These are phyloP conservation scores for Thomomys bottae DNA, from an alignment of 2,113 vertebrate species.

Conservation along the genomic window DNA sequence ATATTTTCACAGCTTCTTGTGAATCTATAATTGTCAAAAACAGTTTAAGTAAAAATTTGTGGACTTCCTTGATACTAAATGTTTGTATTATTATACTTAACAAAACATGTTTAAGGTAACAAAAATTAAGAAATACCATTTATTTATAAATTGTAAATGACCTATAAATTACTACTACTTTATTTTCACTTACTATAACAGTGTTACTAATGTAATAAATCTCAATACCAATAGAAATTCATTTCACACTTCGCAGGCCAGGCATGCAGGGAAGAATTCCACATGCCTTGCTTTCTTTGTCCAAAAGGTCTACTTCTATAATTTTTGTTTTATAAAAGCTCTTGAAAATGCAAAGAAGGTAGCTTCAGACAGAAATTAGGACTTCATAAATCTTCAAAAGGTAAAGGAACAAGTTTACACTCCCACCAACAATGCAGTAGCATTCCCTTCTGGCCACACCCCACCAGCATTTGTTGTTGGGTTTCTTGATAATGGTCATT, in stretches of 20 bases:
- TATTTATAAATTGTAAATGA: neutral
- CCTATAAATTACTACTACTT: neutral
- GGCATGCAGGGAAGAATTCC: neutral
- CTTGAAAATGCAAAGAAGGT: neutral
- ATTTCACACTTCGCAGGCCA: neutral
- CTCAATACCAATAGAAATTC: neutral
- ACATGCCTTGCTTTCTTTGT: neutral
- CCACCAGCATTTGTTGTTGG: too few species aligned
- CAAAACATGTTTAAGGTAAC: neutral
- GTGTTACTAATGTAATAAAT: neutral
- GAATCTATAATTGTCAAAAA: neutral
- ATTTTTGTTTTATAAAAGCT: neutral
- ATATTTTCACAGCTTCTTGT: neutral
- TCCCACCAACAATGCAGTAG: too few species aligned
- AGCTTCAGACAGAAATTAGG: neutral
- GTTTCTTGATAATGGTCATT: too few species aligned
- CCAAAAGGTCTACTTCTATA: neutral
- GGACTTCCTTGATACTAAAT: neutral
- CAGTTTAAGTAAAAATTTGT: constrained; percentile 27
- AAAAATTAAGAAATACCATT: neutral
- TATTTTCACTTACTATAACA: too few species aligned
- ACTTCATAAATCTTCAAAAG: neutral
- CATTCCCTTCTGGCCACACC: too few species aligned
- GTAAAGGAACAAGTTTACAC: too few species aligned
- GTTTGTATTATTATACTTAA: constrained; percentile 9